Evolutionary conservation across 2,113 vertebrate genomes (phyloP), one percentile per base, ranked within the genome.

Genomic region (Brienomyrus longianalis): DNA sequence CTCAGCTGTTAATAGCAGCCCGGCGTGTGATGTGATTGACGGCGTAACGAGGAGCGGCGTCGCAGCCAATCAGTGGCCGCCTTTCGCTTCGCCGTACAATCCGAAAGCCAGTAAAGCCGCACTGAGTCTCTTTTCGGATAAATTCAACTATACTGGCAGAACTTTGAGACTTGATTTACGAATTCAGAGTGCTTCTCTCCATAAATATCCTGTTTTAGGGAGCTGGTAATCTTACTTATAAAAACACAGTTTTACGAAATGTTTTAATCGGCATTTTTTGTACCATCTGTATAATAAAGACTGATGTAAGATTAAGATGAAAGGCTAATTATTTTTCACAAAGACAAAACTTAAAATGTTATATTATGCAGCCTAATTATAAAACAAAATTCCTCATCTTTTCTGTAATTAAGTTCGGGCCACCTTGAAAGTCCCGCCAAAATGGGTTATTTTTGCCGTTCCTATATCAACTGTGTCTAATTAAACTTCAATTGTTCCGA

Each of bases 1-100:
- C 94, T 94, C 94, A 92, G 95, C 90, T 93, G 96, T 97, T 96
- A 95, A 95, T 94, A 95, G 95, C 91, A 94, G 90, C 92, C 90
- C 56, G 74, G 93, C 96, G 95, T 95, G 96, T 96, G 95, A 96
- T 94, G 90, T 91, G 86, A 97, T 96, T 98, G 98, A 98, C 97
- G 96, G 96, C 92, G 90, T 96, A 93, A 96, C 96, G 96, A 97
- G 96, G 96, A 95, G 95, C 83, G 88, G 87, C 92, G 50, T 90
- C 89, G 90, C 90, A 94, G 93, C 98, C 98, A 99, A 99, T 99
- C 97, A 96, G 94, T 17, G 95, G 91, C 87, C 88, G 91, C 93
- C 94, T 94, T 94, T 92, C 91, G 56, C 80, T 90, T 90, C 88
- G 74, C 74, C 74, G 4, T 39, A 15, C 74, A 43, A 17, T 39